Base-by-base conservation (phyloP, 2,888 invertebrate genomes). In the Melieria omissa region DNA sequence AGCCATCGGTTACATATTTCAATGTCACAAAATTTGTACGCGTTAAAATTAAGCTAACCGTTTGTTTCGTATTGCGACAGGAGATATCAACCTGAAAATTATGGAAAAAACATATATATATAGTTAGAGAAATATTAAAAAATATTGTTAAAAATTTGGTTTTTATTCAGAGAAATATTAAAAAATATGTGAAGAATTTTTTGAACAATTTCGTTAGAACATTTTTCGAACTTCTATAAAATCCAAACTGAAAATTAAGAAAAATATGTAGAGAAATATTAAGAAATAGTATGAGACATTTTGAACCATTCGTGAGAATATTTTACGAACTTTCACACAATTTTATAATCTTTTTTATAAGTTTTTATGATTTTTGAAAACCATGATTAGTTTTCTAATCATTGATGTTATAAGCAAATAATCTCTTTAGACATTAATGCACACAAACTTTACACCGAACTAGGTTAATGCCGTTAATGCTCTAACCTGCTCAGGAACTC, bases 11-110 rank as follows among this genome's bases (percentile, higher is more conserved):
- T 84, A 95, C 94, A 89, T 96, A 97, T 88, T 95, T 95, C 80
- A 97, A 90, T 68, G 96, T 97, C 84, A 97, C 95, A 88, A 95
- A 96, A 90, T 96, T 97, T 86, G 96, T 95, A 84, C 95, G 91
- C 73, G 96, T 97, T 88, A 95, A 94, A 88, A 96, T 92, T 80
- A 94, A 93, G 77, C 95, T 95, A 77, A 96, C 93, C 81, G 93
- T 93, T 88, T 94, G 93, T 87, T 94, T 93, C 79, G 96, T 96
- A 89, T 96, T 95, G 79, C 94, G 92, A 88, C 97, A 97, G 74
- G 96, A 95, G 79, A 97, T 90, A 88, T 96, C 95, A 84, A 93
- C 94, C 96, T 97, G 91, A 45, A 90, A 89, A n/a, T 14, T 9
- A n/a, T 46, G 29, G 41, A 52, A n/a, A 9, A n/a, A 52, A 52